Evolutionary conservation across 1,140 invertebrate species (phyloP).

Genomic region (Aleiodes sp.): DNA sequence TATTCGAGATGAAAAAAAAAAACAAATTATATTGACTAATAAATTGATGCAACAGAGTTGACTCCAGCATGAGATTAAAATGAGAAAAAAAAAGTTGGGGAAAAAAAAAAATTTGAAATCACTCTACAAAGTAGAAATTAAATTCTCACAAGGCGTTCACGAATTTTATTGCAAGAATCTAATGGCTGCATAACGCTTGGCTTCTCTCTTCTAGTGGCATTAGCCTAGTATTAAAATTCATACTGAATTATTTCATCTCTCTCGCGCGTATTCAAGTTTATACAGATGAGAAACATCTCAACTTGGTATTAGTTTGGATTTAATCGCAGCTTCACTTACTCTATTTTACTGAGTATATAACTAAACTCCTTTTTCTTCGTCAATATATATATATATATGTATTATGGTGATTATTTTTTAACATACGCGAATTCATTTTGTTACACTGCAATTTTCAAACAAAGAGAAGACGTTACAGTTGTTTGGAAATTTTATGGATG

Average conservation of each 20-base stretch:
- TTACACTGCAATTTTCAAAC: constrained; percentile 15
- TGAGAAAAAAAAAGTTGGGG: too few species aligned
- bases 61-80: too few species aligned
- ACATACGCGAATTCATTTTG: constrained; percentile 4
- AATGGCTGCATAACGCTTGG: neutral
- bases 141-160: neutral
- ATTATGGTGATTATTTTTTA: too few species aligned
- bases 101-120: neutral
- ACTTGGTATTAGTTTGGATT: constrained; percentile 18
- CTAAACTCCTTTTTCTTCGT: too few species aligned
- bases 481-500: neutral
- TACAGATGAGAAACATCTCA: constrained; percentile 23
- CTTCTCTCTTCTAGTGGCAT: neutral
- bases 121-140: constrained; percentile 1
- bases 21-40: too few species aligned
- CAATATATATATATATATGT: too few species aligned
- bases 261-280: constrained; percentile 24
- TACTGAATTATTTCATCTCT: constrained; percentile 6
- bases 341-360: neutral
- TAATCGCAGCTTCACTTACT: constrained; percentile 32
- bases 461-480: neutral
- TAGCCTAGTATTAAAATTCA: neutral
- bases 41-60: too few species aligned
- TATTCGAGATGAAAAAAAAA: too few species aligned
- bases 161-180: constrained; percentile 1